phyloP scores from a whole-genome alignment of 2,113 vertebrate genomes.

The Ramphastos sulfuratus region DNA sequence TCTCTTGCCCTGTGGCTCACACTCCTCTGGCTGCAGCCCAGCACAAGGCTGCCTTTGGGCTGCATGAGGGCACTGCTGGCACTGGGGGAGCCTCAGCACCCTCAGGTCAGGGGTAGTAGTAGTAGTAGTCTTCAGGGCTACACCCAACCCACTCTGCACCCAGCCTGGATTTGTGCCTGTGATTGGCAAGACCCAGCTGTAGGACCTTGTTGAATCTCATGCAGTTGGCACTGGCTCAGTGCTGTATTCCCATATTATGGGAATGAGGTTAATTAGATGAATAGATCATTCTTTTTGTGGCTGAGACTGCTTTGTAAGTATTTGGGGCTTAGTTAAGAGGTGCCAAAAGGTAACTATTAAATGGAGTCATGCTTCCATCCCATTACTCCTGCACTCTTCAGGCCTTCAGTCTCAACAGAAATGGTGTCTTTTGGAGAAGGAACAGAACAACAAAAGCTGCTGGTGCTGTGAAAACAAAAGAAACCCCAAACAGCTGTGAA shows the following conservation, averaged over 20 bases:
- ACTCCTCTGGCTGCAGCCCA: no score
- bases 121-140: no score
- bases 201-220: no score
- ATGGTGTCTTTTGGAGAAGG: background rate
- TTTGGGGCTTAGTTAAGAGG: background rate
- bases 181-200: no score
- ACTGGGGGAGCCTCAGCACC: no score
- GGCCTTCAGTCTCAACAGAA: no score
- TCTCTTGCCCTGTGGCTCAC: no score
- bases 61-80: no score
- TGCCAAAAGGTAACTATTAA: background rate
- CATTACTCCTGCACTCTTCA: accelerated
- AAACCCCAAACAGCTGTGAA: background rate
- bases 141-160: no score
- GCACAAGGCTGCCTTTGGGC: no score
- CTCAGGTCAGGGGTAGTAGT: no score
- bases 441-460: background rate
- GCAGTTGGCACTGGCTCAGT: background rate
- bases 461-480: background rate
- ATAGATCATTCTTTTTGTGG: background rate
- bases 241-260: background rate
- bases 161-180: no score
- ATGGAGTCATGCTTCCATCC: background rate
- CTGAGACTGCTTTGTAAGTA: background rate
- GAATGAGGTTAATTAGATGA: background rate